A percentile compares a stretch with the other conserved stretches of the same genome.
Conservation (phyloP, 2,797 vertebrate genomes). For the Coluber constrictor region DNA sequence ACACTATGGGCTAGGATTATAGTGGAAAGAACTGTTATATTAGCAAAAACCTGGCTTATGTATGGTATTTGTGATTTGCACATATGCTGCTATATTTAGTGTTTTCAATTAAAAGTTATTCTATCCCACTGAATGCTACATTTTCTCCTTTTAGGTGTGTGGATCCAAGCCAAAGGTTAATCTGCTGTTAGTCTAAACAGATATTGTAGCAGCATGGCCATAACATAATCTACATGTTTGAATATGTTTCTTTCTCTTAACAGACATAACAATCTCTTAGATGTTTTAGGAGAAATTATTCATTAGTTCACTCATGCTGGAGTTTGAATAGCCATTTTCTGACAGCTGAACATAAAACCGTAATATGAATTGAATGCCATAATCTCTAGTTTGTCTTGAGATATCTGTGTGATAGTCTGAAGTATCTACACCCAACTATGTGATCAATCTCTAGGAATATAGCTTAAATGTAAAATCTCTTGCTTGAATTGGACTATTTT, state of each 20-base stretch:
- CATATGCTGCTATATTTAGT: neutral
- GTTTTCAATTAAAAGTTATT: neutral
- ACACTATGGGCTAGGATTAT: neutral
- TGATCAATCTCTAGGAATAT: neutral
- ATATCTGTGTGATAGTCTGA: neutral
- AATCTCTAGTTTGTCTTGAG: neutral
- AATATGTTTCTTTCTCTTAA: neutral
- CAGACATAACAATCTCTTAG: neutral
- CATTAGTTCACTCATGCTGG: neutral
- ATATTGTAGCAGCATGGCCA: neutral
- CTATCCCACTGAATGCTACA: neutral
- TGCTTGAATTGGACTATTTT: neutral
- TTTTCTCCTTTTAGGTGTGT: neutral
- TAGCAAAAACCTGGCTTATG: neutral
- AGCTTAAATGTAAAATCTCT: neutral
- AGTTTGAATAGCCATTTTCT: neutral
- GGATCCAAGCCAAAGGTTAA: neutral
- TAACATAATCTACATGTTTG: neutral
- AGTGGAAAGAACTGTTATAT: neutral
- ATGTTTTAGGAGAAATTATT: neutral
- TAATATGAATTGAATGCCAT: neutral
- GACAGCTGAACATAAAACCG: neutral
- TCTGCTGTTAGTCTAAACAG: neutral
- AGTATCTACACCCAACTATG: no score
- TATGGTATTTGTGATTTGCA: neutral